phyloP scores from a whole-genome alignment of 2,888 invertebrate genomes.

The Tupiocoris notatus region DNA sequence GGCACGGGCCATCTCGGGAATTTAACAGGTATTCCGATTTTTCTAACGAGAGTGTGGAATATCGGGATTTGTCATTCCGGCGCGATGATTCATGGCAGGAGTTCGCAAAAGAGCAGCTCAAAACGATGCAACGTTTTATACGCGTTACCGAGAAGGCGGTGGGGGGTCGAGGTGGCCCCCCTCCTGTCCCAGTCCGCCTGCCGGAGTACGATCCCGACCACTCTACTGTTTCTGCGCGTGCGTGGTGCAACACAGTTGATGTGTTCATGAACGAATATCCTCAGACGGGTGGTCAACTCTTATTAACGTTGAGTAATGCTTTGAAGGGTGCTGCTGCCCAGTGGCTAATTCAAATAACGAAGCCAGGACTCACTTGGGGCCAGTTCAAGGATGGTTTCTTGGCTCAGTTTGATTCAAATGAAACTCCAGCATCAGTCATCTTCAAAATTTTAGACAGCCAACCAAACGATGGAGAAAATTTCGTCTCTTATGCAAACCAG shows the following conservation, averaged over 20 bases:
- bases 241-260: too few relatives aligned
- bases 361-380: neutral
- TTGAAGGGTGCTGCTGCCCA: neutral
- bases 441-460: neutral
- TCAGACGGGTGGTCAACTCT: too few relatives aligned
- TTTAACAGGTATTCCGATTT: too few relatives aligned
- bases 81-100: too few relatives aligned
- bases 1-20: too few relatives aligned
- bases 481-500: slow-evolving; percentile 9
- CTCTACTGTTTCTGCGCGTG: neutral
- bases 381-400: neutral
- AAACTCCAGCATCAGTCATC: neutral
- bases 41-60: too few relatives aligned
- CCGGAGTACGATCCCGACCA: neutral
- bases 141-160: neutral
- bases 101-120: too few relatives aligned
- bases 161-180: neutral
- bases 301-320: too few relatives aligned
- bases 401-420: neutral
- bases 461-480: slow-evolving; percentile 13
- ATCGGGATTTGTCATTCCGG: too few relatives aligned
- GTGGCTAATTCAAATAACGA: neutral
- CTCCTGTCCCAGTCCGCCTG: neutral
- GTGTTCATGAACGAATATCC: too few relatives aligned
- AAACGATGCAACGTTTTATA: too few relatives aligned